Percentiles rank a stretch among this genome's conserved stretches.
Conservation (phyloP, 2,113 vertebrate genomes). For the Mesitornis unicolor region DNA sequence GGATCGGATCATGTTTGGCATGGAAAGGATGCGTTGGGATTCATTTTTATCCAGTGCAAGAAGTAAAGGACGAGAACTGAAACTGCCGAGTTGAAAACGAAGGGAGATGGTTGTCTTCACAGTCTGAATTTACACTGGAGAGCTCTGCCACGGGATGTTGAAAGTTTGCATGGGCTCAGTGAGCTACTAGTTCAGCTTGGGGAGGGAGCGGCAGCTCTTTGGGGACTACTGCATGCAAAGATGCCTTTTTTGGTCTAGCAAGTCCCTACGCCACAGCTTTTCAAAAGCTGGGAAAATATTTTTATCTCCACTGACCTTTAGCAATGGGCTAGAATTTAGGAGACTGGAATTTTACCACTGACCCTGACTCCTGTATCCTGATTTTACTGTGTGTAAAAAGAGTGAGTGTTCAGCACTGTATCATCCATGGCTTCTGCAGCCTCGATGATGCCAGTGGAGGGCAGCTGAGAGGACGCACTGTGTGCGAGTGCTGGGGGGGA, state of each 20-base stretch:
- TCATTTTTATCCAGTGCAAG: neutral
- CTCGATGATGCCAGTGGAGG: neutral
- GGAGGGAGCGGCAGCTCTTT: neutral
- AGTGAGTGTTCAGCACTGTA: neutral
- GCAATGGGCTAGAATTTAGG: neutral
- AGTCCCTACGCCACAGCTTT: neutral
- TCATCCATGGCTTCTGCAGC: neutral
- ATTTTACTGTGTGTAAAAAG: neutral
- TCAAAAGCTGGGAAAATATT: neutral
- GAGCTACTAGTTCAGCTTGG: neutral
- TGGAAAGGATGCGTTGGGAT: neutral
- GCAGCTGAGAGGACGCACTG: neutral
- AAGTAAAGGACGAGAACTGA: neutral
- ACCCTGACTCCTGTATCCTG: neutral
- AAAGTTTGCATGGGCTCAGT: neutral
- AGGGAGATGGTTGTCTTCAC: neutral
- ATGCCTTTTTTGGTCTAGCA: conserved; percentile 18
- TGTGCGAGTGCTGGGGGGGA: neutral
- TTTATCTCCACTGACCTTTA: conserved; percentile 16
- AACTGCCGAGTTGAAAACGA: neutral
- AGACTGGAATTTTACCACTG: neutral
- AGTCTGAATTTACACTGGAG: neutral
- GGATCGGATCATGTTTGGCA: neutral
- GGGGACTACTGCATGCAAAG: neutral
- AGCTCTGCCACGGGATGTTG: neutral